Percentiles rank a stretch among this genome's conserved stretches.
Evolutionary conservation across 2,797 vertebrate genomes (phyloP).

Genomic region (Sebastiscus tertius): DNA sequence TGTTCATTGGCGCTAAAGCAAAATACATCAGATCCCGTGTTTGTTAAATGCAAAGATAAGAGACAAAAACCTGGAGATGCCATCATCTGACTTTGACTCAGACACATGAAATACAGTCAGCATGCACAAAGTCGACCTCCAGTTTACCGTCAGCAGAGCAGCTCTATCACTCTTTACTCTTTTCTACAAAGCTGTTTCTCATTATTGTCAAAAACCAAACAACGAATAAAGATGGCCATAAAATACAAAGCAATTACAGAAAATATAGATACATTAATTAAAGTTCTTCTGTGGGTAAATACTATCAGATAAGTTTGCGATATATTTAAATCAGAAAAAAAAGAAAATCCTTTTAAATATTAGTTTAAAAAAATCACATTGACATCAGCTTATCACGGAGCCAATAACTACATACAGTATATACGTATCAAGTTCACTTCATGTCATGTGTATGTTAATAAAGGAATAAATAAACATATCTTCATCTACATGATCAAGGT

Average conservation of each 20-base stretch:
- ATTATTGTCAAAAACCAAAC: not conserved
- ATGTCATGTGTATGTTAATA: conserved; percentile 26
- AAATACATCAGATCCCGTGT: conserved; percentile 18
- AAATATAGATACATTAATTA: conserved; percentile 34
- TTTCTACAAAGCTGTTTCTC: conserved; percentile 1
- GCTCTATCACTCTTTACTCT: not conserved
- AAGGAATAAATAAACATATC: conserved; percentile 65
- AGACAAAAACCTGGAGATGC: conserved; percentile 20
- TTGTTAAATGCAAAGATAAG: conserved; percentile 18
- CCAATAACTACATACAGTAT: conserved; percentile 33
- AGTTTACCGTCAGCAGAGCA: conserved; percentile 42
- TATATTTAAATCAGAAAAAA: conserved; percentile 37
- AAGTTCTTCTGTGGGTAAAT: conserved; percentile 49
- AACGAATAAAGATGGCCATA: conserved; percentile 1
- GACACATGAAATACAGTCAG: conserved; percentile 55
- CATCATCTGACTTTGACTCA: conserved; percentile 23
- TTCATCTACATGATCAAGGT: not conserved
- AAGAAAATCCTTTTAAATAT: conserved; percentile 62
- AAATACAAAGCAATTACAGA: conserved; percentile 29
- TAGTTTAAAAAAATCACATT: conserved; percentile 33
- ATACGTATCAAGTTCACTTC: conserved; percentile 34
- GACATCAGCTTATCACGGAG: conserved; percentile 35
- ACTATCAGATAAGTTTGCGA: conserved; percentile 26
- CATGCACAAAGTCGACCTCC: conserved; percentile 49
- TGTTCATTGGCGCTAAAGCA: not conserved